Base-by-base conservation (phyloP, 2,113 vertebrate species). In the Poeciliopsis retropinna region DNA sequence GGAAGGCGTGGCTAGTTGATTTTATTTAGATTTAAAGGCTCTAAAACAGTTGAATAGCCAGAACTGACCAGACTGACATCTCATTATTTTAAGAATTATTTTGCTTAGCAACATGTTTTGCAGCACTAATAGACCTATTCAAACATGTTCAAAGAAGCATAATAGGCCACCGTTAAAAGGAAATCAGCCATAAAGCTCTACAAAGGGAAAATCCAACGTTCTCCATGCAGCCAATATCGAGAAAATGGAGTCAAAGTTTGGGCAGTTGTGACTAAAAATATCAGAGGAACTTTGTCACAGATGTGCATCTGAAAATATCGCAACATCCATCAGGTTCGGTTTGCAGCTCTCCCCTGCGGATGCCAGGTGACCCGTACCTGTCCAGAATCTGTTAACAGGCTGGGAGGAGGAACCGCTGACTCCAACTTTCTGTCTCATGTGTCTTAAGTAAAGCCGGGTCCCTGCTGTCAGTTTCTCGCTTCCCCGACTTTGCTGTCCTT, bases 301-400 rank as follows among this genome's bases (percentile, higher is more conserved):
- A 57, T 19, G 19, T 30, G 22, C 27, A 28, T 1, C 0, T 29
- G 13, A 22, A 57, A 57, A 71, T 17, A 7, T 22, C 22, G 41
- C 17, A 65, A 31, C 28, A 37, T 22, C 44, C 44, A 62, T 64
- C 0, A 29, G 44, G 44, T 17, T 67, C 12, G 54, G 12, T 64
- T 28, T 69, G 61, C 67, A 62, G 69, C 41, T 25, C 41, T 44
- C 11, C 67, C 47, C 67, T 31, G 57, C 65, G 34, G 25, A 27
- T 57, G 28, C 51, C 79, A 79, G 73, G 79, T 78, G 79, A 80
- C 39, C 39, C 71, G 25, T 5, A 75, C 67, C 77, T 34, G 17
- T 28, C 44, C 28, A 28, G 47, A 34, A 41, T 61, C 34, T 67
- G 30, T 71, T 28, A 62, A 64, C 51, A 76, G 32, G 2, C 41